Percentiles rank a stretch among this genome's conserved stretches.
These are phyloP conservation scores for Burhinus oedicnemus DNA, from an alignment of 2,113 vertebrate genomes.

Conservation along the genomic window DNA sequence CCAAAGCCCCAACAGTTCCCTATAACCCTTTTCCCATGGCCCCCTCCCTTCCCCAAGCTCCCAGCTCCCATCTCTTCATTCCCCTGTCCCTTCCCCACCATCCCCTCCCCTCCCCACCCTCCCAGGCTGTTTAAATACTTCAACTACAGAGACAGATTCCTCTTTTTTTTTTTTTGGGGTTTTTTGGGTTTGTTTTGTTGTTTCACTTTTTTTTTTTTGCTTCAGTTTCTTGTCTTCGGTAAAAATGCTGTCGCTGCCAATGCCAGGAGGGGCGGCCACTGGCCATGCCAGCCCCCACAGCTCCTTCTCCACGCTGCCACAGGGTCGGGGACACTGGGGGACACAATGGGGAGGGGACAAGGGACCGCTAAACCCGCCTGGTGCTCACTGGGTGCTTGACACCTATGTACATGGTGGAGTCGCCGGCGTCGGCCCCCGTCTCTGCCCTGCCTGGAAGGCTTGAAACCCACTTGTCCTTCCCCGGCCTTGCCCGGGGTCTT, in stretches of 20 bases:
- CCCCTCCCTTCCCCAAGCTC: too few relatives aligned
- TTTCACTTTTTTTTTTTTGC: not conserved
- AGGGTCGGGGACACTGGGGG: not conserved
- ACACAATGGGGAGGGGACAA: not conserved
- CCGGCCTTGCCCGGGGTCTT: not conserved
- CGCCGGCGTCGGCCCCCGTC: rapidly evolving
- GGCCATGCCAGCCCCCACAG: not conserved
- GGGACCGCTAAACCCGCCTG: not conserved
- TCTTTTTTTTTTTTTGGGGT: too few relatives aligned
- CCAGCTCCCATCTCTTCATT: too few relatives aligned
- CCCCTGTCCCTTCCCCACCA: too few relatives aligned
- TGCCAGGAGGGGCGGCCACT: not conserved
- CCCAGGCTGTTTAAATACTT: too few relatives aligned
- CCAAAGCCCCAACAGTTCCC: too few relatives aligned
- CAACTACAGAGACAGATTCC: too few relatives aligned
- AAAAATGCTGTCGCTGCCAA: not conserved
- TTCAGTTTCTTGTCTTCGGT: not conserved
- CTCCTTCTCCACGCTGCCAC: not conserved
- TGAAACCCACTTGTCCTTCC: not conserved
- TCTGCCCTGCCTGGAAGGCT: not conserved
- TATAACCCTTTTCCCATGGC: too few relatives aligned
- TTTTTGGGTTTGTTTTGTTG: not conserved
- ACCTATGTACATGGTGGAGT: constrained; percentile 63
- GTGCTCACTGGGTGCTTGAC: constrained; percentile 54
- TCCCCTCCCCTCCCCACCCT: too few relatives aligned